Evolutionary conservation across 2,797 vertebrate genomes (phyloP).

Genomic region (Zonotrichia albicollis): DNA sequence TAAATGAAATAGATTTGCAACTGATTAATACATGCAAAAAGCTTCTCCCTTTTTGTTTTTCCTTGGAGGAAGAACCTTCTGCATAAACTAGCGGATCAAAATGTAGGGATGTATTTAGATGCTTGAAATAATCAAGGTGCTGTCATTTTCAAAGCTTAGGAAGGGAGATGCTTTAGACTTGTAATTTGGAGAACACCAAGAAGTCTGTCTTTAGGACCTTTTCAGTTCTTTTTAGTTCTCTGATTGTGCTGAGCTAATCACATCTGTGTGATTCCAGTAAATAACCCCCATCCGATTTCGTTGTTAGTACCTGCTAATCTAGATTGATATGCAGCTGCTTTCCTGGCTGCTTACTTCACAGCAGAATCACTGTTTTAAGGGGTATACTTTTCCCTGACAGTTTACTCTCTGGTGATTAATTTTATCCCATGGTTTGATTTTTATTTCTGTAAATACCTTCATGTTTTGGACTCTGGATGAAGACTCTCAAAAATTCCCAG

Average conservation of each 20-base stretch:
- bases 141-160: background rate
- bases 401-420: background rate
- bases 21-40: background rate
- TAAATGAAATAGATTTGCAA: background rate
- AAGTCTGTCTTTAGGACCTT: background rate
- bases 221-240: background rate
- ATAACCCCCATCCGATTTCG: background rate
- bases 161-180: background rate
- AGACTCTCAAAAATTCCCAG: background rate
- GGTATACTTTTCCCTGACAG: background rate
- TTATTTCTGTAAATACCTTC: background rate
- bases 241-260: background rate
- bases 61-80: background rate
- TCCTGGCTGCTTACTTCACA: background rate
- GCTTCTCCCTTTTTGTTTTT: background rate
- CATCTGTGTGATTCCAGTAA: background rate
- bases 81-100: background rate
- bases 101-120: background rate
- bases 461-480: background rate
- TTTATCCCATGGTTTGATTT: background rate
- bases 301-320: background rate
- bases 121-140: background rate
- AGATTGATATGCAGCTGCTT: background rate
- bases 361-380: background rate
- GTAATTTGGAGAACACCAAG: background rate